Evolutionary conservation across 2,888 invertebrate species (phyloP), one percentile per base, ranked within the genome.

Genomic region (Heterodera filipjevi): DNA sequence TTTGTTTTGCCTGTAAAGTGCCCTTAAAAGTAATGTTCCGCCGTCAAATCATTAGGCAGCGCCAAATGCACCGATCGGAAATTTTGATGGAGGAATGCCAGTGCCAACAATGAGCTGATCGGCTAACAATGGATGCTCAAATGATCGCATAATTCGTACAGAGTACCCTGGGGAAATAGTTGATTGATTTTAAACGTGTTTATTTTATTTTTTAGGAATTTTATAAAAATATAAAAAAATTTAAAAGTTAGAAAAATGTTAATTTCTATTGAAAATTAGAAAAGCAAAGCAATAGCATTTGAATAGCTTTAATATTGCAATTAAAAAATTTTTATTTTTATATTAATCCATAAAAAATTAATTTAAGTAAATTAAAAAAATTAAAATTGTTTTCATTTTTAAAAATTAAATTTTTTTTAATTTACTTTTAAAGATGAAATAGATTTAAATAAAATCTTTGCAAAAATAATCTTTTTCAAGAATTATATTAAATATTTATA

Each of bases 51-150:
- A 2, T 73, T 59, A 27, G 64, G 64, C 27, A 27, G 12, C 14
- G 68, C 10, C 32, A 35, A 68, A 68, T 16, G 68, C 68, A 5
- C 14, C 68, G 68, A 16, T 68, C 8, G 68, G 35, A 1, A 68
- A 35, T 33, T 68, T 68, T 35, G 68, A 3, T 19, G 32, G 3
- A 3, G 68, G 32, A 22, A 71, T n/a, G 2, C 75, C 68, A 6
- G 77, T 64, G 6, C 88, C 88, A 33, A 88, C 77, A 30, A 86
- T 71, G 30, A 87, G 80, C 59, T 82, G 81, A 77, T 88, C 88
- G 10, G 85, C 85, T 27, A 86, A 83, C 49, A 89, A 85, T 80
- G 78, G 81, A 53, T 71, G 80, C 22, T 39, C 49, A 74, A 75
- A 79, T 22, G 75, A 44, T 16, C 79, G 53, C 30, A 27, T 19